A percentile compares a stretch with the other conserved stretches of the same genome.
These are phyloP conservation scores for Sarcophaga variegata DNA, from an alignment of 2,888 invertebrate species.

Conservation along the genomic window DNA sequence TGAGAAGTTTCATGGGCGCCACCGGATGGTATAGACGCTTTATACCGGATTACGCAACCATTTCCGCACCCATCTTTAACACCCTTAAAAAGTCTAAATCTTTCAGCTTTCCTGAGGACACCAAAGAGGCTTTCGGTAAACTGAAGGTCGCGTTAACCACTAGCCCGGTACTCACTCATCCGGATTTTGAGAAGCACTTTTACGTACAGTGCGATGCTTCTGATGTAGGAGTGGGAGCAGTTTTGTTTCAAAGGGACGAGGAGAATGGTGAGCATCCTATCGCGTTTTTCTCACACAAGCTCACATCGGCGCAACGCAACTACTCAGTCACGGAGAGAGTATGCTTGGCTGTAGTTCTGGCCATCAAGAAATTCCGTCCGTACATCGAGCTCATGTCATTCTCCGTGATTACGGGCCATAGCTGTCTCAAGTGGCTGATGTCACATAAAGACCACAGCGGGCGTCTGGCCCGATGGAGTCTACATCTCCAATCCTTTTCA, in stretches of 20 bases:
- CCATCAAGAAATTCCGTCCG: too few relatives aligned
- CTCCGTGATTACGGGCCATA: too few relatives aligned
- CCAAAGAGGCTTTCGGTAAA: background rate
- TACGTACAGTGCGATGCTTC: too few relatives aligned
- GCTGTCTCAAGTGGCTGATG: background rate
- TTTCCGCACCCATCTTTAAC: constrained; percentile 30
- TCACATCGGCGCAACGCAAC: background rate
- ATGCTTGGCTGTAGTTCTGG: too few relatives aligned
- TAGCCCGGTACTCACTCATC: too few relatives aligned
- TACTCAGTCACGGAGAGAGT: too few relatives aligned
- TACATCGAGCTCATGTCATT: too few relatives aligned
- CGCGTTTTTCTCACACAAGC: too few relatives aligned
- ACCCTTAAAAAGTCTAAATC: constrained; percentile 16
- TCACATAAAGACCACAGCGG: background rate
- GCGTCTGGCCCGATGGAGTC: background rate
- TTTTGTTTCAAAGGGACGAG: constrained; percentile 24
- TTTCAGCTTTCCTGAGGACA: constrained; percentile 15
- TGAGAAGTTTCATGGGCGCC: constrained; percentile 25
- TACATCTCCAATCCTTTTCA: too few relatives aligned
- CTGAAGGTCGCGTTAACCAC: too few relatives aligned
- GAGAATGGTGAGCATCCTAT: background rate
- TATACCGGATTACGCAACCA: constrained; percentile 35
- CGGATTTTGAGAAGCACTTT: too few relatives aligned
- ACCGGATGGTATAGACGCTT: constrained; percentile 50
- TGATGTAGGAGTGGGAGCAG: too few relatives aligned